Evolutionary conservation across 2,113 vertebrate species (phyloP).

Genomic region (Struthio camelus): DNA sequence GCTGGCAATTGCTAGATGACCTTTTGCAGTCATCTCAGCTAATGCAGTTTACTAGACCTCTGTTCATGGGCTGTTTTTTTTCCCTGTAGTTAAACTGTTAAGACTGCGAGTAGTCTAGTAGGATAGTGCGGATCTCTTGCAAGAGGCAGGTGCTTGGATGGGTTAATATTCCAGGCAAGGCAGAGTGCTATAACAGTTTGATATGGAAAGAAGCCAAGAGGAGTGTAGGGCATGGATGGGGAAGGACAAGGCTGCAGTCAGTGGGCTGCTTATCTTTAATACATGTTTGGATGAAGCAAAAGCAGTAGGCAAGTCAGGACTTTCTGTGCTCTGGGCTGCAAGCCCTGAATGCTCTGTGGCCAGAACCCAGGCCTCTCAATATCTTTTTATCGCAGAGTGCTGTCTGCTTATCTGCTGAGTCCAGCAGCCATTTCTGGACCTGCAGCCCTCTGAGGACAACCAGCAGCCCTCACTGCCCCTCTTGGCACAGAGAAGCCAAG

Average conservation of each 20-base stretch:
- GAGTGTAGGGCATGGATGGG: not conserved
- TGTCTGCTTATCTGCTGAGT: not conserved
- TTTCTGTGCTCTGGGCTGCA: not conserved
- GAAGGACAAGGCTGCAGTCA: not conserved
- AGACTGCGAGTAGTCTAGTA: not conserved
- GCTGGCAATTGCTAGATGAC: not conserved
- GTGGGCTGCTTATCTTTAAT: not conserved
- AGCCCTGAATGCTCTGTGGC: not conserved
- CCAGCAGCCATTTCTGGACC: not conserved
- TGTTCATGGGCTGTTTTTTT: not conserved
- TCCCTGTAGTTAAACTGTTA: not conserved
- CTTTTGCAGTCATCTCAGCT: not conserved
- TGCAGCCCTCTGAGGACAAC: not conserved
- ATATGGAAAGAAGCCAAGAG: not conserved
- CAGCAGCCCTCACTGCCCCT: not conserved
- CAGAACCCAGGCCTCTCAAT: not conserved
- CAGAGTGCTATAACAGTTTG: not conserved
- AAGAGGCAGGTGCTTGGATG: not conserved
- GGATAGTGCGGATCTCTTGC: not conserved
- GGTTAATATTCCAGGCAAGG: not conserved
- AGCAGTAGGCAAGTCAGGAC: not conserved
- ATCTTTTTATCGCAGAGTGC: not conserved
- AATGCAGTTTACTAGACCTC: not conserved
- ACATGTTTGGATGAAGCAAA: not conserved
- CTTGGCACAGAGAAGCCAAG: constrained; percentile 1